Conservation (phyloP, 2,113 vertebrate genomes). For the Oncorhynchus tshawytscha region DNA sequence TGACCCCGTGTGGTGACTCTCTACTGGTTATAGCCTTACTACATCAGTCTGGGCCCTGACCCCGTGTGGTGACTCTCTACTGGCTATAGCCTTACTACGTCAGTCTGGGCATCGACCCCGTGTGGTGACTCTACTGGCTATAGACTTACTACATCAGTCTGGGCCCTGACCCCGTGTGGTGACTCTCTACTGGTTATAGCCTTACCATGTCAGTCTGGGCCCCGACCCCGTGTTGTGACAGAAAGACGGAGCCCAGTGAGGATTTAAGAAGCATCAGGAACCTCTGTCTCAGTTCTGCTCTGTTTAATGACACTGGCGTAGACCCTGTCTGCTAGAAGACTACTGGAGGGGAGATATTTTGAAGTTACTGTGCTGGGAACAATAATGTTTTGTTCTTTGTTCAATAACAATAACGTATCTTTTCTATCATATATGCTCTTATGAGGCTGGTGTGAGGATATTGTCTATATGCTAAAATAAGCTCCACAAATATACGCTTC, state of each 20-base stretch:
- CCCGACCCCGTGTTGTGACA: not conserved
- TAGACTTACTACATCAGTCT: no score
- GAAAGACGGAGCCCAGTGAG: slow-evolving; percentile 45
- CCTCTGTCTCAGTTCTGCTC: slow-evolving; percentile 43
- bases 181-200: slow-evolving; percentile 2
- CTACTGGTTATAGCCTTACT: no score
- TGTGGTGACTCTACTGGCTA: no score
- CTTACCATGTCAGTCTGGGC: no score
- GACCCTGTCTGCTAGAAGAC: slow-evolving; percentile 14
- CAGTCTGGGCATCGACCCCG: no score
- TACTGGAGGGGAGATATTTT: not conserved
- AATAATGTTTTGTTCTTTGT: not conserved
- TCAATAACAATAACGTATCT: not conserved
- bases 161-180: no score
- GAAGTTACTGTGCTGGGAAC: not conserved
- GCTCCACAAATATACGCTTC: slow-evolving; percentile 1
- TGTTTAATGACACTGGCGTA: not conserved
- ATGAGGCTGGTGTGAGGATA: not conserved
- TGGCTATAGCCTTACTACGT: no score
- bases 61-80: no score
- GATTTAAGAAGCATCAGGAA: slow-evolving; percentile 52
- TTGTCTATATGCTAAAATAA: not conserved
- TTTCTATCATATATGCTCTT: not conserved
- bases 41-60: no score
- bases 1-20: no score